Percentiles rank a stretch among this genome's conserved stretches.
phyloP scores from a whole-genome alignment of 2,113 vertebrate genomes.

The Steatornis caripensis region DNA sequence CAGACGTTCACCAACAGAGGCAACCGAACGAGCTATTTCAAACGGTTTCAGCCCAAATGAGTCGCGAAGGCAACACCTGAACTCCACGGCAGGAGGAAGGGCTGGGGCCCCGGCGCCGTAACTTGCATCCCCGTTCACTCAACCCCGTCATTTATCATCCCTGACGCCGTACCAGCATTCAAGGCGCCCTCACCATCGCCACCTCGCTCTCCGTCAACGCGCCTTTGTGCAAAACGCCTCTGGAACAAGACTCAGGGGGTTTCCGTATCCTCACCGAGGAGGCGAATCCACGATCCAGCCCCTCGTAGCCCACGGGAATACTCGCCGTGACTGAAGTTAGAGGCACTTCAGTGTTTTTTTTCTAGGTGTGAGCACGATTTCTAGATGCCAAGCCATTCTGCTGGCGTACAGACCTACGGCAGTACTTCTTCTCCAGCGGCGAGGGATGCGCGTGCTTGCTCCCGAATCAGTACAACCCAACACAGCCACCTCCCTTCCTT shows the following conservation, averaged over 20 bases:
- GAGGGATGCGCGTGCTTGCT: rapidly evolving
- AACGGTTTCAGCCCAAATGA: not conserved
- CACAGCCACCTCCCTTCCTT: not conserved
- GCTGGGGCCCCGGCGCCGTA: not conserved
- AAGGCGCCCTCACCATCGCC: not conserved
- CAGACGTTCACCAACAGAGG: not conserved
- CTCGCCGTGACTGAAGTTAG: rapidly evolving
- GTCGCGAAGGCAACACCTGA: not conserved
- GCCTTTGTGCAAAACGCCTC: not conserved
- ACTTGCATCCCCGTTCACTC: too few relatives aligned
- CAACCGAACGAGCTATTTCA: rapidly evolving
- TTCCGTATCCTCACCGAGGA: not conserved
- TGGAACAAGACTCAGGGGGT: rapidly evolving
- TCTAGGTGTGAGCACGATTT: not conserved
- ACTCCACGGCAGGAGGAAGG: not conserved
- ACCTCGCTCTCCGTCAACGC: rapidly evolving
- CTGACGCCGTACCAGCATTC: not conserved
- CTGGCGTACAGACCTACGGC: not conserved
- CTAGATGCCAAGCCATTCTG: not conserved
- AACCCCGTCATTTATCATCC: not conserved
- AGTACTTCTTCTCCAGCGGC: rapidly evolving
- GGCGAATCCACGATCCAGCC: not conserved
- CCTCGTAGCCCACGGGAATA: not conserved
- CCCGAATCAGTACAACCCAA: not conserved
- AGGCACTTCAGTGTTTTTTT: not conserved